Base-by-base conservation (phyloP, 2,113 vertebrate species). In the Polyodon spathula region DNA sequence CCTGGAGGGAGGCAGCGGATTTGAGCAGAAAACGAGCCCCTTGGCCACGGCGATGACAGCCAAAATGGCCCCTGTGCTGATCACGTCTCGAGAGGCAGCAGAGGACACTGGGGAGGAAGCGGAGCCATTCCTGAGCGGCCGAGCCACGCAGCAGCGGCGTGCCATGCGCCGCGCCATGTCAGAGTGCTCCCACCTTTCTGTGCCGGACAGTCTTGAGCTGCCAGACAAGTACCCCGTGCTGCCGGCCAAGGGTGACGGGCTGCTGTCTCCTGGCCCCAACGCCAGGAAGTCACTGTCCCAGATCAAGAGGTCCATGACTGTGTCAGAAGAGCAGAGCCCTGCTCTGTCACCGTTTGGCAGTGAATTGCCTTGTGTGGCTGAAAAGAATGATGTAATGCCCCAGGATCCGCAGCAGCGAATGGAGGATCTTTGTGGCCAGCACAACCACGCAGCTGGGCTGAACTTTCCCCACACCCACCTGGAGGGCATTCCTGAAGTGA, bases 101-200 rank as follows among this genome's bases (percentile, higher is more conserved):
- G 76, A 81, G 56, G 76, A 81, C 37, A 81, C 77, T 0, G 79
- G 70, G 2, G 72, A 70, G 6, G 74, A 87, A 58, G 65, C 75
- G 64, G 73, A 70, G 69, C 86, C 79, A 1, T 67, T 72, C 50
- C 1, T 82, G 65, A 39, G 89, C 86, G 71, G 79, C 52, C 81
- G 88, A 60, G 83, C 78, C 27, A 79, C 90, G 58, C 87, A 88
- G 58, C 93, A 92, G 74, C 87, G 93, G 68, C 93, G 93, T 75
- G 91, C 85, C 0, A 89, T 97, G 86, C 80, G 90, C 12, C 85
- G 94, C 27, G 93, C 95, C 0, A 90, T 97, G 88, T 98, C 95
- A 0, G 95, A 97, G 65, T 94, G 92, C 70, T 92, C 93, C 17
- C 95, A 93, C 74, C 82, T 97, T 63, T 90, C 90, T 0, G 94